Percentiles rank a stretch among this genome's conserved stretches.
Evolutionary conservation across 1,140 invertebrate species (phyloP).

Genomic region (Megalonaias nervosa): DNA sequence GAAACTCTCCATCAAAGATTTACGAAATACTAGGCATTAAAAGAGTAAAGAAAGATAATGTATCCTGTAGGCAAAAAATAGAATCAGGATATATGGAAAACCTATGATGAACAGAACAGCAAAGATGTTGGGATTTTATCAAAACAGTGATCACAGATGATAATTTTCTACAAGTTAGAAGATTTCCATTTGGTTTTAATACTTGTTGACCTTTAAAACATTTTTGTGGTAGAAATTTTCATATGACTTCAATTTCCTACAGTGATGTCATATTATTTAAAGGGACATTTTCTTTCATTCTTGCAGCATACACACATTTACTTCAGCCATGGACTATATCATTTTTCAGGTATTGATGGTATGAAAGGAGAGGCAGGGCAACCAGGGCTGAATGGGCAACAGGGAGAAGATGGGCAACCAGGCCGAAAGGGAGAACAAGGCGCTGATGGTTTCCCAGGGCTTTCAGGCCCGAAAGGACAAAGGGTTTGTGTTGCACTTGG

Average conservation of each 20-base stretch:
- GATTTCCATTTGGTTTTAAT: too few species aligned
- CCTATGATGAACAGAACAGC: too few species aligned
- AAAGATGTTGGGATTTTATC: too few species aligned
- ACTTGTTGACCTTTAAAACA: too few species aligned
- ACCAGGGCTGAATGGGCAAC: conserved; percentile 10
- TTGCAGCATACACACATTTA: conserved; percentile 30
- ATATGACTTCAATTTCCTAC: background rate
- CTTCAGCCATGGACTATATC: conserved; percentile 25
- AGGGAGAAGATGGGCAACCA: conserved; percentile 9
- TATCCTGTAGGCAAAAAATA: too few species aligned
- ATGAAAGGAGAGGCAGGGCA: conserved; percentile 28
- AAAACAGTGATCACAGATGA: too few species aligned
- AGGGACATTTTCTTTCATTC: conserved; percentile 42
- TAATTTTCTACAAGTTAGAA: too few species aligned
- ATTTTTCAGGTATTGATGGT: conserved; percentile 25
- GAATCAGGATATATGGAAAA: too few species aligned
- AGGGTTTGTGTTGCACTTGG: conserved; percentile 2
- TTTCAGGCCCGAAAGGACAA: conserved; percentile 13
- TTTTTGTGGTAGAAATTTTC: too few species aligned
- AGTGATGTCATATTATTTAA: background rate
- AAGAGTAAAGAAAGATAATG: too few species aligned
- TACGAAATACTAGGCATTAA: too few species aligned
- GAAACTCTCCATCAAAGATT: too few species aligned
- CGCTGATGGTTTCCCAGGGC: conserved; percentile 26
- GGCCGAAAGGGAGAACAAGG: conserved; percentile 15